Evolutionary conservation across 2,113 vertebrate genomes (phyloP), one percentile per base, ranked within the genome.

Genomic region (Platycercus adscitus): DNA sequence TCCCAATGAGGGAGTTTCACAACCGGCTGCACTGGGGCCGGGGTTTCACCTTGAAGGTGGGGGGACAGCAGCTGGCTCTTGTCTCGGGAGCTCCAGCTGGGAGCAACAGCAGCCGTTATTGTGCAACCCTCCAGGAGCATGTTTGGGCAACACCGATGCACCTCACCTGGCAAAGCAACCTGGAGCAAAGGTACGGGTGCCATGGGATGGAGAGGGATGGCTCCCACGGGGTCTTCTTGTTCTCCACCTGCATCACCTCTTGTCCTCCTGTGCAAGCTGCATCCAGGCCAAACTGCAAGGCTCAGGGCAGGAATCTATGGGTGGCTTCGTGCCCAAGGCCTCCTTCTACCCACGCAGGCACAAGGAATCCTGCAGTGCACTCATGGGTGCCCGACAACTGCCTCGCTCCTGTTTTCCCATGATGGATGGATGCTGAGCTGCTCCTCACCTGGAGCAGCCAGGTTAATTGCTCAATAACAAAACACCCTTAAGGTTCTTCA

Each of bases 11-110:
- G 21, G 63, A 6, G 13, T 85, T 89, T 86, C 71, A 49, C 69
- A 81, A 50, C 41, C 1, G 1, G 20, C 39, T 6, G 24, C 33
- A 47, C 0, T 2, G 2, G 43, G 46, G 17, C n/a, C 1, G 2
- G n/a, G 39, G 35, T 79, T 73, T 63, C 13, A 4, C 33, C 2
- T 1, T 1, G 23, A 17, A 55, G 58, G 50, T 6, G 10, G 47
- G 20, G 17, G 55, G 55, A 14, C 47, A 20, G 61, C 9, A 24
- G 26, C 68, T 16, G 52, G 52, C 29, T 2, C 37, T 66, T 4
- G 1, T 16, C 58, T 66, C 7, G 5, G 60, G 65, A 47, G 50
- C 50, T n/a, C 33, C 2, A 2, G 17, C 24, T 4, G 1, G 13
- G n/a, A 46, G 39, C 29, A 46, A 15, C 24, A 72, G 43, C 47